A percentile compares a stretch with the other conserved stretches of the same genome.
Conservation (phyloP, 2,797 vertebrate species). For the Phylloscopus collybita region DNA sequence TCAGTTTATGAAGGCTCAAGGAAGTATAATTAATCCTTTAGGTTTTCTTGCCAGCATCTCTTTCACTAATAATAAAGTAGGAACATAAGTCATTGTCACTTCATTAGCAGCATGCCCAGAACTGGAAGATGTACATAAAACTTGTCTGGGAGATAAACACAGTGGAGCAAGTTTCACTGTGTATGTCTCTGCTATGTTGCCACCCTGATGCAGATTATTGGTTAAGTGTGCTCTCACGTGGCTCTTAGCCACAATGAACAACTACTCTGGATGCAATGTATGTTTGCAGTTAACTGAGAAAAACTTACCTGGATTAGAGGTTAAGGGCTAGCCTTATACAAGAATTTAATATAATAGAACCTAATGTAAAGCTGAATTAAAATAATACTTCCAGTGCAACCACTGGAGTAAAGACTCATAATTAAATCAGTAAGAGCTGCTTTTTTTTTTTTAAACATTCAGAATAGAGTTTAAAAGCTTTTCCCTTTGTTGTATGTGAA, state of each 20-base stretch:
- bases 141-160: neutral
- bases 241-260: neutral
- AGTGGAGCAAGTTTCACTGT: neutral
- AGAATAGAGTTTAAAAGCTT: neutral
- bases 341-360: neutral
- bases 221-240: neutral
- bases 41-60: neutral
- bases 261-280: neutral
- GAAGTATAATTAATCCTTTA: neutral
- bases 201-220: neutral
- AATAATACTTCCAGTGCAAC: neutral
- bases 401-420: neutral
- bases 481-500: neutral
- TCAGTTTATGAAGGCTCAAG: neutral
- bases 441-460: neutral
- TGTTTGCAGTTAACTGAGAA: neutral
- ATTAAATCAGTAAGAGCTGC: neutral
- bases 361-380: neutral
- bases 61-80: neutral
- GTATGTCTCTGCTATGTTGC: neutral
- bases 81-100: neutral
- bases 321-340: neutral
- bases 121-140: neutral
- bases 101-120: neutral
- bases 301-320: neutral